A percentile compares a stretch with the other conserved stretches of the same genome.
These are phyloP conservation scores for Drosophila pegasa DNA, from an alignment of 2,888 invertebrate genomes.

Conservation along the genomic window DNA sequence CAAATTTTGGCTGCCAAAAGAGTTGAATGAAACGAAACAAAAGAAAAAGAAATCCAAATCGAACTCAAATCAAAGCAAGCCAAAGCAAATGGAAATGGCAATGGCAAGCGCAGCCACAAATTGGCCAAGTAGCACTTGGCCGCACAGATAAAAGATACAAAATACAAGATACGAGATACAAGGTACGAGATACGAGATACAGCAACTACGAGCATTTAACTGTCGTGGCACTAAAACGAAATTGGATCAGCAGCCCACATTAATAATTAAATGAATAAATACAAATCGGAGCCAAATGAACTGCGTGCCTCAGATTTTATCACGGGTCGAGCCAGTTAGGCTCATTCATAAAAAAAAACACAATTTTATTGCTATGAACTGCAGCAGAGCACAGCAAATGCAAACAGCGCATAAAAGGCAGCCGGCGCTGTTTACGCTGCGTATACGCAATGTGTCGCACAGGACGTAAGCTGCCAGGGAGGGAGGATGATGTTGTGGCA, in stretches of 20 bases:
- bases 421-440: conserved; percentile 29
- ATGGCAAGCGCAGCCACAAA: conserved; percentile 31
- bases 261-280: conserved; percentile 16
- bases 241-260: conserved; percentile 52
- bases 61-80: not conserved
- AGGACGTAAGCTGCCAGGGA: conserved; percentile 3
- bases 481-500: not conserved
- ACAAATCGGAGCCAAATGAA: conserved; percentile 32
- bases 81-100: conserved; percentile 11
- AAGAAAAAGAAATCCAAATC: conserved; percentile 28
- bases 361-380: not conserved
- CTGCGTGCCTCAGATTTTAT: conserved; percentile 26
- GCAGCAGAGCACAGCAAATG: conserved; percentile 2
- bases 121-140: conserved; percentile 45
- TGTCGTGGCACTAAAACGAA: conserved; percentile 29
- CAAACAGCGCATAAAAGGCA: conserved; percentile 14
- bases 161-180: conserved; percentile 31
- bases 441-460: conserved; percentile 66
- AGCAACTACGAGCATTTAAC: conserved; percentile 24
- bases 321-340: not conserved
- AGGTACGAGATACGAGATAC: conserved; percentile 35
- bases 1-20: conserved; percentile 51
- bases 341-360: conserved; percentile 32
- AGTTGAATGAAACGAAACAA: conserved; percentile 62
- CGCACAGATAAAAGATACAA: conserved; percentile 36